These are phyloP conservation scores for Marisa cornuarietis DNA, from an alignment of 1,140 invertebrate genomes.

Conservation along the genomic window DNA sequence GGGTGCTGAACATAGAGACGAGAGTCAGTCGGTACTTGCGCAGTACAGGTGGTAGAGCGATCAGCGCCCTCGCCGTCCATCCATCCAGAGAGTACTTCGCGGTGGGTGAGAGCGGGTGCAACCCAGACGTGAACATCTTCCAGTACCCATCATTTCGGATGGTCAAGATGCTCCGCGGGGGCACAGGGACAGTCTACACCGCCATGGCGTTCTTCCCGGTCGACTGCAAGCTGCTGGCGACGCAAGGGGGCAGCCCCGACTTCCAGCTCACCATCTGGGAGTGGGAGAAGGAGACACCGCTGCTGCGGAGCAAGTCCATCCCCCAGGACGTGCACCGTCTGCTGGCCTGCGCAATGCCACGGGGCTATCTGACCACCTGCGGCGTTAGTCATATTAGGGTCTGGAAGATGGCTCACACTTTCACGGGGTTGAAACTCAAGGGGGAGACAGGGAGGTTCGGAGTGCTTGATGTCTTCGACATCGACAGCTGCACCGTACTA, in stretches of 20 bases:
- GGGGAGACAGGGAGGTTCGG: conserved; percentile 84
- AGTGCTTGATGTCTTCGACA: conserved; percentile 86
- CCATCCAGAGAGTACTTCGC: conserved; percentile 25
- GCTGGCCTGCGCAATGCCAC: conserved; percentile 79
- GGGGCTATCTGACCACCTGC: conserved; percentile 78
- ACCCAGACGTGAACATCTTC: conserved; percentile 27
- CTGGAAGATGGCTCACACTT: conserved; percentile 89
- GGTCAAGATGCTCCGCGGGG: conserved; percentile 72
- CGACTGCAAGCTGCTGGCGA: conserved; percentile 79
- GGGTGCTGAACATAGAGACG: neutral
- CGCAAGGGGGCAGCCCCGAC: conserved; percentile 83
- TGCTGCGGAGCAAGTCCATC: conserved; percentile 80
- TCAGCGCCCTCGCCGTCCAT: conserved; percentile 19
- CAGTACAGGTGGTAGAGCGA: conserved; percentile 7
- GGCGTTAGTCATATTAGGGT: conserved; percentile 85
- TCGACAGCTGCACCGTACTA: conserved; percentile 80
- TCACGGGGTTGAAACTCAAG: conserved; percentile 86
- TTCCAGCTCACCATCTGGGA: conserved; percentile 85
- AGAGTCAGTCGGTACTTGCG: neutral
- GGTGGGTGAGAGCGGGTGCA: conserved; percentile 25
- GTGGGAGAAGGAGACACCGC: conserved; percentile 77
- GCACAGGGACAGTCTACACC: conserved; percentile 75
- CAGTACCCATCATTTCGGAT: conserved; percentile 68
- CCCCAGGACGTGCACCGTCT: conserved; percentile 75
- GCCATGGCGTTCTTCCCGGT: conserved; percentile 78